Base-by-base conservation (phyloP, 1,140 invertebrate genomes). In the Coenobita brevimanus region DNA sequence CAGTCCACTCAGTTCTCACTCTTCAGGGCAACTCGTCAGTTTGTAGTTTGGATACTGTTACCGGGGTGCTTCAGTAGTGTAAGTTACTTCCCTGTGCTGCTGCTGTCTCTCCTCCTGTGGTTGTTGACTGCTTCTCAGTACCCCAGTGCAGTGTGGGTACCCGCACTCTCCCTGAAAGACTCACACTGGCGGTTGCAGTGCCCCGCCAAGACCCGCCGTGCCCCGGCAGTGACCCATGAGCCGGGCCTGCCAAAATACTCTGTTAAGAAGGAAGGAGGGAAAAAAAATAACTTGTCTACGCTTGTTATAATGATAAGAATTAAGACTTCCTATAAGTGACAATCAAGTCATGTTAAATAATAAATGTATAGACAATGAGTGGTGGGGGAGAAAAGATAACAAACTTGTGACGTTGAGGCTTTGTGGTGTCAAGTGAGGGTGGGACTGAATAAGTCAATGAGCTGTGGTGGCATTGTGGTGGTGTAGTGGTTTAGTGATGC, bases 1-100 rank as follows among this genome's bases (percentile, higher is more conserved):
- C 85, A 81, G 85, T 87, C 85, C 85, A 87, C 85, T 87, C 85
- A 87, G 85, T 87, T 87, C 85, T 87, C 85, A 87, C 85, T 87
- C 69, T 87, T 87, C 85, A 87, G 85, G 85, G 85, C 85, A 87
- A 87, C 85, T 80, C 79, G 85, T 87, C 64, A 87, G 85, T 87
- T 87, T 87, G 85, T 87, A 87, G 85, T 87, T 87, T 87, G 60
- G 64, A 87, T 81, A 87, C 85, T 87, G 85, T 88, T 88, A 88
- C 71, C 43, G 86, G 86, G 86, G 86, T 88, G 86, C 86, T 88
- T 82, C 75, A 50, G 85, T 88, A 88, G 86, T 88, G 86, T 88
- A 88, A 88, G 80, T 82, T 76, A 88, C 82, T 88, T 71, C 75
- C 82, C 64, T 79, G 81, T 79, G 81, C 64, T 82, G 81, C 86